These are phyloP conservation scores for Rhinoraja longicauda DNA, from an alignment of 2,797 vertebrate genomes.

Conservation along the genomic window DNA sequence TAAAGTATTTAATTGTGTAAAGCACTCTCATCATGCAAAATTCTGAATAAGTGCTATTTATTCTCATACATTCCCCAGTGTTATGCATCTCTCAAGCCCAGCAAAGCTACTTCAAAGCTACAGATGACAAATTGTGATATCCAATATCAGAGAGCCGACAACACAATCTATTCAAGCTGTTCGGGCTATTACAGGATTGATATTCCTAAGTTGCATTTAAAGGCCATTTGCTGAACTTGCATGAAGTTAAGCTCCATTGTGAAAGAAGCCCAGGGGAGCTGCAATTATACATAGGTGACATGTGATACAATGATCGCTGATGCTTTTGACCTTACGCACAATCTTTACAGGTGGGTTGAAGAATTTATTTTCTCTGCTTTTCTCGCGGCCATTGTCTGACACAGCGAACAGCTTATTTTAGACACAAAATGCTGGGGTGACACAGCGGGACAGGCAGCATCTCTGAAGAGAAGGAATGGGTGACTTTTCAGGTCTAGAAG, in stretches of 20 bases:
- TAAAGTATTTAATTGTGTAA: constrained; percentile 17
- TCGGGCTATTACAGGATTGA: neutral
- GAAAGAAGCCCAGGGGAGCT: neutral
- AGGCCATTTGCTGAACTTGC: neutral
- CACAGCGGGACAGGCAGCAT: too few species aligned
- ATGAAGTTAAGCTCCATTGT: neutral
- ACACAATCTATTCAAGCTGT: constrained; percentile 33
- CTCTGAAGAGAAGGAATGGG: too few species aligned
- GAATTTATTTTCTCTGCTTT: neutral
- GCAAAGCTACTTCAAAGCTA: neutral
- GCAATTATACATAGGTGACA: neutral
- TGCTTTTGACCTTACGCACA: neutral
- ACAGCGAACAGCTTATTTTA: too few species aligned
- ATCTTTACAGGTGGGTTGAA: neutral
- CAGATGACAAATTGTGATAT: neutral
- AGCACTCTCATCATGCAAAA: neutral
- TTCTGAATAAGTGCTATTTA: constrained; percentile 7
- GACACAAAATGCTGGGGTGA: too few species aligned
- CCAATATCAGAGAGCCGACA: neutral
- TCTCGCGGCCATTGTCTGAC: neutral
- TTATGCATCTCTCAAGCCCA: neutral
- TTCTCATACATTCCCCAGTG: constrained; percentile 15
- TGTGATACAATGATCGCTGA: too few species aligned
- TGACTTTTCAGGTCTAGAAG: too few species aligned
- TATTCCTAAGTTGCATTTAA: neutral